These are phyloP conservation scores for Myiozetetes cayanensis DNA, from an alignment of 2,113 vertebrate species.

Conservation along the genomic window DNA sequence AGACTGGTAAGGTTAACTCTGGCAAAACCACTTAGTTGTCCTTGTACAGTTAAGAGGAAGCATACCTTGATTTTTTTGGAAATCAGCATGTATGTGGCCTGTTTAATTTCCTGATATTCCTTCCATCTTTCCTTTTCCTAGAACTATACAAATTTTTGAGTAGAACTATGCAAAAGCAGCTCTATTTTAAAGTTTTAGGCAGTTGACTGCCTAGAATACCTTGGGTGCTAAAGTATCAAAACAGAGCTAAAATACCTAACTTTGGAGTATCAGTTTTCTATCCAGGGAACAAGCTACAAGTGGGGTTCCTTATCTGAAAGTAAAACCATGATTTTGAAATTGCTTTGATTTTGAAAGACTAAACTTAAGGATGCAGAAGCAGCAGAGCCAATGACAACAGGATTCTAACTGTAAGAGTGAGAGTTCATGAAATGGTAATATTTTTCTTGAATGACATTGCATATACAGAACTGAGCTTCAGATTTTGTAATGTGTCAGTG, in stretches of 20 bases:
- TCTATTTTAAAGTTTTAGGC: neutral
- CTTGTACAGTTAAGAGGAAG: neutral
- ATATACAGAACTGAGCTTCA: neutral
- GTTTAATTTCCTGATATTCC: neutral
- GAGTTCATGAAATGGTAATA: neutral
- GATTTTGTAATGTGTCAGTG: neutral
- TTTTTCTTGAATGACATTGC: neutral
- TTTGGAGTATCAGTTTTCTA: neutral
- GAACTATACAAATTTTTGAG: neutral
- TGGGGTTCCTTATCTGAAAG: neutral
- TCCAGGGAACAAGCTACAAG: neutral
- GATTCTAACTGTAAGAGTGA: neutral
- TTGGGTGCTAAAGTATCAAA: neutral
- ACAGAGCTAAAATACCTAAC: neutral
- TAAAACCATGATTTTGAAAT: neutral
- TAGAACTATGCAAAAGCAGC: neutral
- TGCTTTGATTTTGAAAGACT: neutral
- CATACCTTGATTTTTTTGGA: neutral
- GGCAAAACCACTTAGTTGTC: neutral
- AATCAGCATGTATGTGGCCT: neutral
- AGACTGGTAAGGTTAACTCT: neutral
- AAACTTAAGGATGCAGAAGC: neutral
- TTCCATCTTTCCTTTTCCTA: neutral
- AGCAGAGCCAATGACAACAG: neutral
- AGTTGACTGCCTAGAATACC: neutral